phyloP scores from a whole-genome alignment of 2,113 vertebrate species.

The Artemisiospiza belli region DNA sequence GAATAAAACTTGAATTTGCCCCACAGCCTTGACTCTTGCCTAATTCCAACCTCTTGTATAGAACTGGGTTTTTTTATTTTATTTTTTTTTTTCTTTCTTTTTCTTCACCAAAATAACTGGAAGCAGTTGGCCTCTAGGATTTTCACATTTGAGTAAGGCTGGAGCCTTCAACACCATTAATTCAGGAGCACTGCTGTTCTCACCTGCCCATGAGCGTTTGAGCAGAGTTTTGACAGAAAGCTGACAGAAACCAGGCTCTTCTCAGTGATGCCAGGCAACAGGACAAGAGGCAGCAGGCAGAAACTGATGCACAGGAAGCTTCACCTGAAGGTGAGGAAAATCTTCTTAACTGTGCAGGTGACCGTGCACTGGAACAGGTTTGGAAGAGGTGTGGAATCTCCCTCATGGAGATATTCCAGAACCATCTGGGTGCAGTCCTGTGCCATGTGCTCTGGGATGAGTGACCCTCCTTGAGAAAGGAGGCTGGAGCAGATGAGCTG shows the following conservation, averaged over 20 bases:
- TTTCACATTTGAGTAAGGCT: not conserved
- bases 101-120: not conserved
- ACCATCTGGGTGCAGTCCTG: not conserved
- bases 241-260: not conserved
- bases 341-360: not conserved
- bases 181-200: not conserved
- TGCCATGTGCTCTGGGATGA: not conserved
- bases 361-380: not conserved
- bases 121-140: not conserved
- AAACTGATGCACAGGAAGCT: not conserved
- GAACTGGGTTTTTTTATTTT: not conserved
- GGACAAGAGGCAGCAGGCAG: not conserved
- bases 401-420: not conserved
- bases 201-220: fast-evolving
- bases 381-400: not conserved
- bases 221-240: not conserved
- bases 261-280: not conserved
- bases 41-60: not conserved
- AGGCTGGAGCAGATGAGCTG: not conserved
- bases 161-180: not conserved
- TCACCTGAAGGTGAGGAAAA: not conserved
- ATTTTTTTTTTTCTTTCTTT: no score
- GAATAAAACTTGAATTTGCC: not conserved
- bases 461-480: not conserved
- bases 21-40: not conserved